Evolutionary conservation across 2,888 invertebrate genomes (phyloP), one percentile per base, ranked within the genome.

Genomic region (Frankliniella intonsa): DNA sequence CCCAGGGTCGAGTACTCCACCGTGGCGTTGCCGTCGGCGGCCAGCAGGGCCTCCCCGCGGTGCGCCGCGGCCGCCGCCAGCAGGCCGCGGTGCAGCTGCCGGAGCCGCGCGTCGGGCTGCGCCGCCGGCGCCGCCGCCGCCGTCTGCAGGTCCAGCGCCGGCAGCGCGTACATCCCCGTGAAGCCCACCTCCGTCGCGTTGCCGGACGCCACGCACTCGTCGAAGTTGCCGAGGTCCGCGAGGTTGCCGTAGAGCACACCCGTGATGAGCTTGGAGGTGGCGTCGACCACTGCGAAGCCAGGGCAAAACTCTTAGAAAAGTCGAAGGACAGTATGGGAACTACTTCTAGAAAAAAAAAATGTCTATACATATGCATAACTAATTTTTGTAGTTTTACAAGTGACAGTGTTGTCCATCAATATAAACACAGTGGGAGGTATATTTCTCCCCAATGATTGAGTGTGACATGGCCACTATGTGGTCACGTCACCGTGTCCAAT

Each of bases 11-110:
- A 62, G 62, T 62, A 62, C 62, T 7, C 17, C 17, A 17, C 17
- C 12, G 62, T 38, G 83, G 50, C 85, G 84, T 81, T 83, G 86
- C 62, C 62, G 62, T 10, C 62, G 7, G 62, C n/a, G 17, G 62
- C 0, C 62, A 62, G 62, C 62, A 62, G 62, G 14, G 62, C 19
- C 62, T 62, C 1, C 19, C 14, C n/a, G 62, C 38, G 38, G 38
- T 38, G 38, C 38, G 38, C 38, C 38, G 38, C 38, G 38, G 38
- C 38, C 38, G 38, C 38, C 38, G 62, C 17, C 62, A 62, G 19
- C 62, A 62, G 14, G 62, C 19, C 62, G 0, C 17, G 62, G 17
- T 17, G 38, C 38, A 38, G 38, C 38, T 38, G 38, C 38, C 2
- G 38, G 3, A 38, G 38, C 38, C 62, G 62, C 62, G 14, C 14